Conservation (phyloP, 2,888 invertebrate genomes). For the Oligia strigilis region DNA sequence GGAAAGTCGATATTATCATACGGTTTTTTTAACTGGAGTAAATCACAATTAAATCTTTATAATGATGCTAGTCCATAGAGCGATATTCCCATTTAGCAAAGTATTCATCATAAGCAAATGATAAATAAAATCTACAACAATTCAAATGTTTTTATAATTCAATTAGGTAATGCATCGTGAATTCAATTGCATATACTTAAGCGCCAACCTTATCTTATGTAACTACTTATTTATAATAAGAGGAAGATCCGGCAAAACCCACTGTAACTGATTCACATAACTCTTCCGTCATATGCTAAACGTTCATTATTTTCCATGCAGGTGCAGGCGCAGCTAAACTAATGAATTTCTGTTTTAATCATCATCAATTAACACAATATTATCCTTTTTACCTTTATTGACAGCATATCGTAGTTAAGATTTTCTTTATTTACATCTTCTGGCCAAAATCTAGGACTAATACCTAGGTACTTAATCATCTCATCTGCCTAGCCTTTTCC, state of each 20-base stretch:
- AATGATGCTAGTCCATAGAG: no score
- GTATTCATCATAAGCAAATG: background rate
- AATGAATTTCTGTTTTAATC: conserved; percentile 30
- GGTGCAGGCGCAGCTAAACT: conserved; percentile 27
- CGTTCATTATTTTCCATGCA: conserved; percentile 38
- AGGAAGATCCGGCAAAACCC: conserved; percentile 64
- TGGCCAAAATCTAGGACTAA: background rate
- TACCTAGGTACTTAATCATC: background rate
- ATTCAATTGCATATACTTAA: conserved; percentile 5
- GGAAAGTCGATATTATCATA: no score
- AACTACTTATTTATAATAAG: conserved; percentile 33
- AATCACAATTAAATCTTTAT: no score
- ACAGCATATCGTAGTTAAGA: background rate
- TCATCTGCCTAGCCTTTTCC: background rate
- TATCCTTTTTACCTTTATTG: background rate
- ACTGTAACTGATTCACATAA: conserved; percentile 46
- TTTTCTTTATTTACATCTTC: background rate
- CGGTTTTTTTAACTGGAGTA: no score
- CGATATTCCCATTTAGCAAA: background rate
- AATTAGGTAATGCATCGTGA: background rate
- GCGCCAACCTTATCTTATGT: conserved; percentile 25
- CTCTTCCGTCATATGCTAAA: conserved; percentile 36
- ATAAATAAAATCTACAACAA: background rate
- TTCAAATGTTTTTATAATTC: background rate
- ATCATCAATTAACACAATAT: conserved; percentile 20